Conservation (phyloP, 2,888 invertebrate genomes). For the Gasteruption jaculator region DNA sequence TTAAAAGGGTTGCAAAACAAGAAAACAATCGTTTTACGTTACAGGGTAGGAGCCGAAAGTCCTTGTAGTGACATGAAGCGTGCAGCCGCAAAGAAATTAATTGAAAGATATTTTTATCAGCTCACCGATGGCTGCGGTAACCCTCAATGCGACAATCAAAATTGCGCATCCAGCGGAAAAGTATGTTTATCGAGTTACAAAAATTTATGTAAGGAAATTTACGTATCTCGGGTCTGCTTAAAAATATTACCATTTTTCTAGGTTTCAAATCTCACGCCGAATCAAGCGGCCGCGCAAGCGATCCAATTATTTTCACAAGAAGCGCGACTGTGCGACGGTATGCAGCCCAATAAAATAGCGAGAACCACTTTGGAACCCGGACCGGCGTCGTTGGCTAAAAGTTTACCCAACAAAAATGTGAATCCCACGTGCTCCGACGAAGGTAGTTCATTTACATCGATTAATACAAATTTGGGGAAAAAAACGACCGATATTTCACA, state of each 20-base stretch:
- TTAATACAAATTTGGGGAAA: background rate
- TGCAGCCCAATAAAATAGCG: constrained; percentile 68
- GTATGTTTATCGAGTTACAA: constrained; percentile 58
- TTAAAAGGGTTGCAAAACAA: too few relatives aligned
- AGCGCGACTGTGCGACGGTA: constrained; percentile 74
- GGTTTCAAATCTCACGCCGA: constrained; percentile 72
- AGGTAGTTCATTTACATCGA: constrained; percentile 32
- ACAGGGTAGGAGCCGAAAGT: constrained; percentile 48
- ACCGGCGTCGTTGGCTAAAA: constrained; percentile 45
- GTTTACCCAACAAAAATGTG: constrained; percentile 46
- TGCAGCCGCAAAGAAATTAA: constrained; percentile 72
- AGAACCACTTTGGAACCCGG: constrained; percentile 56
- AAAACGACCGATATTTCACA: background rate
- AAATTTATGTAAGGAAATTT: background rate
- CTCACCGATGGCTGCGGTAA: constrained; percentile 90
- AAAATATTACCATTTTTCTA: constrained; percentile 37
- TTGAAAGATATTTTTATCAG: constrained; percentile 91
- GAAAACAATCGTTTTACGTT: too few relatives aligned
- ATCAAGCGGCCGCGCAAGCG: constrained; percentile 88
- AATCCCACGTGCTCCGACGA: constrained; percentile 48
- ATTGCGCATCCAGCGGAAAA: constrained; percentile 87
- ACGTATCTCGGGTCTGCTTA: background rate
- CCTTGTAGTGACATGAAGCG: constrained; percentile 54
- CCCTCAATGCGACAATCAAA: constrained; percentile 76
- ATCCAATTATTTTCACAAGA: constrained; percentile 82